phyloP scores from a whole-genome alignment of 2,888 invertebrate species.

The Tethea ocularis region DNA sequence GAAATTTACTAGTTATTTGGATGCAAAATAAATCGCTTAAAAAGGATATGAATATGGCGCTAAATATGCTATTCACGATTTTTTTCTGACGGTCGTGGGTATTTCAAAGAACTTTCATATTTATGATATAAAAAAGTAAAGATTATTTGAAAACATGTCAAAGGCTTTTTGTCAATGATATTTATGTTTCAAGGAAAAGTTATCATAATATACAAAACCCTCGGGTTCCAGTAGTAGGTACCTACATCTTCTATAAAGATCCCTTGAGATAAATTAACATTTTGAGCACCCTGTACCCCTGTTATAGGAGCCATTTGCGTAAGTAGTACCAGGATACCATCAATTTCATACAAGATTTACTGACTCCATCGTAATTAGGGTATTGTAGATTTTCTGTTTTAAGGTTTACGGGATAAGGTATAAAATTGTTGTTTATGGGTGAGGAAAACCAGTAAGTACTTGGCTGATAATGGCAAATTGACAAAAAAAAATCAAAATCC shows the following conservation, averaged over 20 bases:
- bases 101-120: no score
- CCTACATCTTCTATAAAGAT: constrained; percentile 31
- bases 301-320: constrained; percentile 38
- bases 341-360: constrained; percentile 44
- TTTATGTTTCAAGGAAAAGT: not conserved
- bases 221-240: constrained; percentile 16
- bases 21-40: no score
- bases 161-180: no score
- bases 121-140: no score
- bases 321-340: constrained; percentile 37
- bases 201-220: not conserved
- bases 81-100: no score
- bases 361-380: constrained; percentile 40
- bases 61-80: no score
- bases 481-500: no score
- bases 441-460: not conserved
- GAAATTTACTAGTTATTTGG: no score
- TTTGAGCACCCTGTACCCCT: constrained; percentile 35
- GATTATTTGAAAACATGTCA: no score
- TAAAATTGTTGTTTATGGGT: not conserved
- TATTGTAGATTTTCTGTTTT: constrained; percentile 29
- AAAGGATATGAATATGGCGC: no score
- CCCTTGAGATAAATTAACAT: constrained; percentile 47
- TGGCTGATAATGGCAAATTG: not conserved
- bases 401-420: constrained; percentile 1